phyloP scores from a whole-genome alignment of 2,113 vertebrate species.

The Xenopus borealis region DNA sequence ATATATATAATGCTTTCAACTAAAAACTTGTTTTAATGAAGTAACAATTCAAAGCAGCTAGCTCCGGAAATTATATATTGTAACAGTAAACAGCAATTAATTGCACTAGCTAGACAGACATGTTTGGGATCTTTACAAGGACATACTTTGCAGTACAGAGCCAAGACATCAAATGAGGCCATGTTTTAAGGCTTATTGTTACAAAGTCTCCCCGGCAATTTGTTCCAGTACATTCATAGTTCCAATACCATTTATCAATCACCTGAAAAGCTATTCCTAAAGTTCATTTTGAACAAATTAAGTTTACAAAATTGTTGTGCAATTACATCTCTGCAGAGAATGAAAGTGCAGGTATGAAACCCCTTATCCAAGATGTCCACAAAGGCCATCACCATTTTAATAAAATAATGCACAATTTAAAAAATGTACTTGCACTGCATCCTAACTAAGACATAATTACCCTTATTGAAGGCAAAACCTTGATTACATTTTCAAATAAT shows the following conservation, averaged over 20 bases:
- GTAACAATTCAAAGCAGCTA: constrained; percentile 24
- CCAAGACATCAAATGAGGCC: neutral
- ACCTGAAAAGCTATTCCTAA: neutral
- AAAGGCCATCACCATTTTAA: too few relatives aligned
- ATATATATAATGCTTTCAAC: constrained; percentile 5
- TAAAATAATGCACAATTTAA: too few relatives aligned
- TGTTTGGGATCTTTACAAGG: constrained; percentile 23
- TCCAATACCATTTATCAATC: neutral
- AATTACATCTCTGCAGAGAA: neutral
- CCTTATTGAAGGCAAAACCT: too few relatives aligned
- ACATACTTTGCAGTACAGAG: constrained; percentile 2
- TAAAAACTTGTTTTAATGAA: constrained; percentile 38
- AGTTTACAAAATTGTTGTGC: neutral
- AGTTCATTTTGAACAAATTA: constrained; percentile 8
- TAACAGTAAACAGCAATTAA: constrained; percentile 35
- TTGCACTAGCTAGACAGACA: constrained; percentile 9
- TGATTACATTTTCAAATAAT: too few relatives aligned
- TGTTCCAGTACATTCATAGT: neutral
- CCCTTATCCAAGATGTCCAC: too few relatives aligned
- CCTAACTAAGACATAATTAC: too few relatives aligned
- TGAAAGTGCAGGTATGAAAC: neutral
- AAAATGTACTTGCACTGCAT: too few relatives aligned
- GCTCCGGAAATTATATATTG: constrained; percentile 25
- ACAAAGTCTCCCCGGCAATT: neutral
- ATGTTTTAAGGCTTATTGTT: neutral